Evolutionary conservation across 1,140 invertebrate genomes (phyloP).

Genomic region (Archivesica marissinica): DNA sequence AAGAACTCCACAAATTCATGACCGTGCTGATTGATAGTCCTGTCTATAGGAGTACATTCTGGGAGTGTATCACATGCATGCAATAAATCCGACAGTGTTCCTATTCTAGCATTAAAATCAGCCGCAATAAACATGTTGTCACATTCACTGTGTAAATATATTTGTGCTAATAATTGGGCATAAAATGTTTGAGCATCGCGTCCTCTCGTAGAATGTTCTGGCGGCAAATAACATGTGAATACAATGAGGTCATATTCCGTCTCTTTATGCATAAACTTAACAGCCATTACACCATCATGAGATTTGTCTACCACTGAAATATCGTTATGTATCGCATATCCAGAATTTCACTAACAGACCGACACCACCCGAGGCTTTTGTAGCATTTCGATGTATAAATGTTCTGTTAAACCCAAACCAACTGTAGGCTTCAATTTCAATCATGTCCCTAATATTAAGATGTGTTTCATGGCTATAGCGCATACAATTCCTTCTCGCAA

Average conservation of each 20-base stretch:
- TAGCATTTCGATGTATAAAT: constrained; percentile 46
- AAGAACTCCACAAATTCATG: constrained; percentile 59
- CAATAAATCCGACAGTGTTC: background rate
- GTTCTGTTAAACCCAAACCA: constrained; percentile 60
- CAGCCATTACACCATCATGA: constrained; percentile 53
- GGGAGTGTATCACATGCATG: constrained; percentile 25
- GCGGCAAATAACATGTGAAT: constrained; percentile 59
- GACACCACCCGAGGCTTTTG: constrained; percentile 62
- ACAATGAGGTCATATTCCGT: constrained; percentile 50
- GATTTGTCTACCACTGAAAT: constrained; percentile 41
- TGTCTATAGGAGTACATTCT: constrained; percentile 19
- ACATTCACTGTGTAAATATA: constrained; percentile 27
- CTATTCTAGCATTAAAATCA: constrained; percentile 51
- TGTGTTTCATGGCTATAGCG: constrained; percentile 48
- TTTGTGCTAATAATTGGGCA: constrained; percentile 45
- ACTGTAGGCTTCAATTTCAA: constrained; percentile 34
- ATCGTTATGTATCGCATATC: constrained; percentile 11
- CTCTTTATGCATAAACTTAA: constrained; percentile 38
- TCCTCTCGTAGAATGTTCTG: constrained; percentile 58
- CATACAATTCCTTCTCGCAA: constrained; percentile 11
- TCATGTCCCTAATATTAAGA: background rate
- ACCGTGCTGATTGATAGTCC: constrained; percentile 54
- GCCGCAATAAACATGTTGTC: constrained; percentile 28
- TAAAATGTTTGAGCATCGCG: constrained; percentile 47
- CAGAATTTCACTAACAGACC: constrained; percentile 57